phyloP scores from a whole-genome alignment of 2,113 vertebrate species.

The Cyprinodon brontotheroides region DNA sequence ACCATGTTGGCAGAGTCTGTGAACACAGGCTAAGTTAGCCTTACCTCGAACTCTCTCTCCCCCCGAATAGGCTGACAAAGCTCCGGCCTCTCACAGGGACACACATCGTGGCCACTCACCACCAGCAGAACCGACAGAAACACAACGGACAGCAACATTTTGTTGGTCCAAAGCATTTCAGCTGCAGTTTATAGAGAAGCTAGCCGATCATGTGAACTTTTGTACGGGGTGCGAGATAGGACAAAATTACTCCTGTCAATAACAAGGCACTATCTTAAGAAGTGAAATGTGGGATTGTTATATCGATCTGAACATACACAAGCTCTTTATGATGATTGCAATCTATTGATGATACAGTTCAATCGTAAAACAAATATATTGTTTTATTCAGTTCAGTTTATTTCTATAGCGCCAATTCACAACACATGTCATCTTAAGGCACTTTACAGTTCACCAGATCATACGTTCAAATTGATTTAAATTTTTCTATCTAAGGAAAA shows the following conservation, averaged over 20 bases:
- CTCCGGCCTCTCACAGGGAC: constrained; percentile 73
- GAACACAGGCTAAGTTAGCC: not conserved
- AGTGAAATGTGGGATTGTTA: too few relatives aligned
- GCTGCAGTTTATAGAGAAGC: too few relatives aligned
- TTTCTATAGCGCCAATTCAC: too few relatives aligned
- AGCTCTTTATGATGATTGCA: not conserved
- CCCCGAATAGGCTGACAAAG: constrained; percentile 70
- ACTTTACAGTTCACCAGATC: too few relatives aligned
- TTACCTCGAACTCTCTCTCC: constrained; percentile 71
- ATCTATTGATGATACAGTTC: not conserved
- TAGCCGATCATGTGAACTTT: not conserved
- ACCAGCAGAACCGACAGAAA: constrained; percentile 9
- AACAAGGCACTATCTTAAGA: not conserved
- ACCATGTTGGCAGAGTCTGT: not conserved
- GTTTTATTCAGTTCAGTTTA: too few relatives aligned
- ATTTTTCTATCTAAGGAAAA: too few relatives aligned
- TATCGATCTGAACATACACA: not conserved
- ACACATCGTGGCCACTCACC: constrained; percentile 30
- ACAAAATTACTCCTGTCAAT: constrained; percentile 27
- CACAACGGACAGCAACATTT: constrained; percentile 33
- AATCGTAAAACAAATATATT: not conserved
- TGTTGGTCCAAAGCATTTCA: rapidly evolving
- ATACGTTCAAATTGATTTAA: too few relatives aligned
- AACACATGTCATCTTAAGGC: too few relatives aligned
- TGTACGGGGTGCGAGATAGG: constrained; percentile 32